phyloP scores from a whole-genome alignment of 2,113 vertebrate genomes.

The Fregata magnificens region DNA sequence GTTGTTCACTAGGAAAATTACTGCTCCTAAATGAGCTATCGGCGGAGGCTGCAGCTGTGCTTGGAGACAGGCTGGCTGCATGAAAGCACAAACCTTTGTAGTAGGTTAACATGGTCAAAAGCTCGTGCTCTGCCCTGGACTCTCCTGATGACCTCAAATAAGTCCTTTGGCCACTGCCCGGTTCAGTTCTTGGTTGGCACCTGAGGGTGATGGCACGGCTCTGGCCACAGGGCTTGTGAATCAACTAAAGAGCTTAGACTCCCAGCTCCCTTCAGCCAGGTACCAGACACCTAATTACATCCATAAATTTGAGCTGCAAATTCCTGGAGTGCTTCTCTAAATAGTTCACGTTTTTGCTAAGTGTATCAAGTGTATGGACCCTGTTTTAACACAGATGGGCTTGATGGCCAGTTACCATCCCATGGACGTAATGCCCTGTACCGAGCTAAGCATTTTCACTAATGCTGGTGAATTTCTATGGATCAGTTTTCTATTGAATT shows the following conservation, averaged over 20 bases:
- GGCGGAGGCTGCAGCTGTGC: neutral
- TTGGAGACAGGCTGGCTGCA: neutral
- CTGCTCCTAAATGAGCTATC: neutral
- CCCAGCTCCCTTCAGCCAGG: neutral
- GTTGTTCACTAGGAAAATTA: neutral
- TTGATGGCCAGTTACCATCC: neutral
- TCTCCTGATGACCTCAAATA: neutral
- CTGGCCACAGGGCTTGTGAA: neutral
- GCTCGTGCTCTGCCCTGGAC: fast-evolving
- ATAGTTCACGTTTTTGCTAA: neutral
- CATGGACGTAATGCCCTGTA: neutral
- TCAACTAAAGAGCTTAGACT: neutral
- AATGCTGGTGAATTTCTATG: neutral
- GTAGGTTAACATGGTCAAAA: neutral
- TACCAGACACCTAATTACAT: neutral
- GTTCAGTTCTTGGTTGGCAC: neutral
- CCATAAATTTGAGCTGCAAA: neutral
- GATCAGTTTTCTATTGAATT: neutral
- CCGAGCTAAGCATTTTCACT: neutral
- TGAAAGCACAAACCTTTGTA: neutral
- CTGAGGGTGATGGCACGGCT: neutral
- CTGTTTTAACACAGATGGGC: neutral
- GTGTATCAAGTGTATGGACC: neutral
- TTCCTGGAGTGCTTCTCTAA: neutral
- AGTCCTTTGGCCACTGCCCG: neutral